These are phyloP conservation scores for Lochmaea capreae DNA, from an alignment of 2,888 invertebrate species.

Conservation along the genomic window DNA sequence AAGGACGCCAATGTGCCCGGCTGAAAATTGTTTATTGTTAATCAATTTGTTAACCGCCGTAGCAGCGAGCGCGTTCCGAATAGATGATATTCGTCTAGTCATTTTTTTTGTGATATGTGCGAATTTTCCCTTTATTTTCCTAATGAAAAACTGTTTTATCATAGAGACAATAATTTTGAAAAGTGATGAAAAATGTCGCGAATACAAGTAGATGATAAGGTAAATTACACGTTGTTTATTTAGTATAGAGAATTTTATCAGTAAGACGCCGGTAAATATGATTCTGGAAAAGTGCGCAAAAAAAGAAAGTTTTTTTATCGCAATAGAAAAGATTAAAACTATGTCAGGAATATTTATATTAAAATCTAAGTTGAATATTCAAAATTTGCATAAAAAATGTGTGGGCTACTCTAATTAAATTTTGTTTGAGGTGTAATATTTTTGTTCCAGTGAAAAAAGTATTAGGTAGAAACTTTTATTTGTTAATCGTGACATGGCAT, in stretches of 20 bases:
- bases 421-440: no score
- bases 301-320: not conserved
- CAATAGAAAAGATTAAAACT: no score
- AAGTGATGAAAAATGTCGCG: constrained; percentile 27
- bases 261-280: constrained; percentile 13
- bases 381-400: no score
- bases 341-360: no score
- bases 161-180: constrained; percentile 21
- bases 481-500: no score
- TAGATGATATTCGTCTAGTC: constrained; percentile 14
- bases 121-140: constrained; percentile 31
- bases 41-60: constrained; percentile 29
- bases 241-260: not conserved
- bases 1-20: constrained; percentile 40
- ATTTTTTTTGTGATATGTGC: constrained; percentile 31
- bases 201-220: constrained; percentile 29
- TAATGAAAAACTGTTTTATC: constrained; percentile 24
- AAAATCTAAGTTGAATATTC: no score
- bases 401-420: no score
- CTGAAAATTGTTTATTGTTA: constrained; percentile 36
- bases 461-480: no score
- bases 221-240: constrained; percentile 10
- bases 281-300: not conserved
- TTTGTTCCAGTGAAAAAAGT: no score
- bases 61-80: constrained; percentile 19